Evolutionary conservation across 2,113 vertebrate genomes (phyloP).

Genomic region (Pachycephala philippinensis): DNA sequence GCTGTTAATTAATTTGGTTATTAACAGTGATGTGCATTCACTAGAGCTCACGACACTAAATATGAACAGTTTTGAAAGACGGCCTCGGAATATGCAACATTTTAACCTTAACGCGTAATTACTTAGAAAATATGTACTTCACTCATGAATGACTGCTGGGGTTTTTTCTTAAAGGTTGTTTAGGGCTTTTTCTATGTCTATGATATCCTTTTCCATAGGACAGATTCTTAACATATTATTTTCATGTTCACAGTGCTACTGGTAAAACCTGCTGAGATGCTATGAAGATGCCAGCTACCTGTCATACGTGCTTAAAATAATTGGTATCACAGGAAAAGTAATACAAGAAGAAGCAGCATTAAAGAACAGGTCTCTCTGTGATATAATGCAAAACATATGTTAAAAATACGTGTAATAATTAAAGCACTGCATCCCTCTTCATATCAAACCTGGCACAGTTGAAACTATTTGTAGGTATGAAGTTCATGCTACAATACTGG

Average conservation of each 20-base stretch:
- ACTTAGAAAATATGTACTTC: neutral
- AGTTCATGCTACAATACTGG: neutral
- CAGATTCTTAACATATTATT: neutral
- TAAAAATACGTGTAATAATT: constrained; percentile 51
- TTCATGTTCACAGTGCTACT: constrained; percentile 31
- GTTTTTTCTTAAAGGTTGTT: neutral
- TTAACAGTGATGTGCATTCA: neutral
- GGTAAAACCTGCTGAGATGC: constrained; percentile 69
- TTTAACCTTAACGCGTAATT: neutral
- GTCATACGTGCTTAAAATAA: constrained; percentile 62
- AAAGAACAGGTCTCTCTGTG: constrained; percentile 57
- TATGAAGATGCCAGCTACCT: constrained; percentile 53
- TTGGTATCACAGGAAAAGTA: constrained; percentile 63
- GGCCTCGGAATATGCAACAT: neutral
- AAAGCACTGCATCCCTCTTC: neutral
- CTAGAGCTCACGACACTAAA: neutral
- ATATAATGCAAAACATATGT: constrained; percentile 57
- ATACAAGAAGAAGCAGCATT: constrained; percentile 51
- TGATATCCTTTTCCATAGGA: neutral
- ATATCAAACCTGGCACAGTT: constrained; percentile 1
- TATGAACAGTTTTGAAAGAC: neutral
- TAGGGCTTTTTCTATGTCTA: neutral
- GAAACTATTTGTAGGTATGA: neutral
- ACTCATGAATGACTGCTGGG: neutral
- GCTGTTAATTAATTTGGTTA: constrained; percentile 21